A percentile compares a stretch with the other conserved stretches of the same genome.
phyloP scores from a whole-genome alignment of 1,140 invertebrate species.

The Mizuhopecten yessoensis region DNA sequence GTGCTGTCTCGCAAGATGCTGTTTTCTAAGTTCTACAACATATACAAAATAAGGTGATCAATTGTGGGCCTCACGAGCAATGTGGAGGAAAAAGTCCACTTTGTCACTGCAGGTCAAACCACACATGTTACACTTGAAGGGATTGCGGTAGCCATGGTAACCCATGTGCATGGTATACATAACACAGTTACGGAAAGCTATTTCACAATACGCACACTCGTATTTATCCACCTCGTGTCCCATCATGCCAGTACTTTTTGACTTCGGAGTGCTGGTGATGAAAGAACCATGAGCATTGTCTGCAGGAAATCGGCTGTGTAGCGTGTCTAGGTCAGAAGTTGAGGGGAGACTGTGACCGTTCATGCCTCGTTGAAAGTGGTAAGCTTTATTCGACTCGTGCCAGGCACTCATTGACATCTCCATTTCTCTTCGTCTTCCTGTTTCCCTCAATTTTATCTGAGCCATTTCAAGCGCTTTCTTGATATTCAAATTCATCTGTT shows the following conservation, averaged over 20 bases:
- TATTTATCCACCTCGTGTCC: constrained; percentile 80
- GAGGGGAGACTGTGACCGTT: not conserved
- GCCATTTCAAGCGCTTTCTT: constrained; percentile 36
- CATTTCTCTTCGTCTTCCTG: constrained; percentile 5
- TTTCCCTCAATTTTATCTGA: not conserved
- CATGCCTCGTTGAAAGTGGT: not conserved
- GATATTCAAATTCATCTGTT: constrained; percentile 41
- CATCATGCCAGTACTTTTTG: not conserved
- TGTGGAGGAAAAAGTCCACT: constrained; percentile 95
- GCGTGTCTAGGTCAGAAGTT: not conserved
- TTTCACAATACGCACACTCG: constrained; percentile 94
- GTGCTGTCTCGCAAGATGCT: not conserved
- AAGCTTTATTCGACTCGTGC: not conserved
- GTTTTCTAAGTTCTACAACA: not conserved
- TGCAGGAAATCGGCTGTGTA: not conserved
- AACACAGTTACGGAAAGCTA: constrained; percentile 93
- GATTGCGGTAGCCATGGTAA: constrained; percentile 95
- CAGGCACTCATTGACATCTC: not conserved
- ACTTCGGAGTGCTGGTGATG: constrained; percentile 48
- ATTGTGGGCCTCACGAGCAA: constrained; percentile 91
- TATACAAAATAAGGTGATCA: constrained; percentile 59
- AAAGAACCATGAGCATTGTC: not conserved
- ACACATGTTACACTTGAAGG: constrained; percentile 97
- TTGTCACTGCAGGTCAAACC: constrained; percentile 92
- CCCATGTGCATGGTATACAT: constrained; percentile 98